Conservation (phyloP, 2,888 invertebrate genomes). For the Mycalesis mineus region DNA sequence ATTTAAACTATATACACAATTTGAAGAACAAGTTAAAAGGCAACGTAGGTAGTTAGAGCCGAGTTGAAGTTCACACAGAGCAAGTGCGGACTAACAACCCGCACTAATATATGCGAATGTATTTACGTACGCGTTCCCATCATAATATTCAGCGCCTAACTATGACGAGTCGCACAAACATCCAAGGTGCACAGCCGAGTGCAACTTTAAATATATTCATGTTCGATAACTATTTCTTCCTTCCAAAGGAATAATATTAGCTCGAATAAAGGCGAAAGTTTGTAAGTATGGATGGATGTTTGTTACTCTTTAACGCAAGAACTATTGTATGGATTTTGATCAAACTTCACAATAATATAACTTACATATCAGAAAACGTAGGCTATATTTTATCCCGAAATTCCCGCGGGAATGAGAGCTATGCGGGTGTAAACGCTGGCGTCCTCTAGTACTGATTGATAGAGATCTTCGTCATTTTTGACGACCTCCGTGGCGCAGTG, state of each 20-base stretch:
- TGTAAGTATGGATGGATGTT: no score
- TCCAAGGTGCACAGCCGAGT: slow-evolving; percentile 13
- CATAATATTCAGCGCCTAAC: slow-evolving; percentile 31
- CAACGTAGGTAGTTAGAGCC: not conserved
- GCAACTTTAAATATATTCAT: slow-evolving; percentile 25
- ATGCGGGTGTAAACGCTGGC: no score
- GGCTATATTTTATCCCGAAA: no score
- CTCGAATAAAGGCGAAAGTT: no score
- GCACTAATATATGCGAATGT: slow-evolving; percentile 49
- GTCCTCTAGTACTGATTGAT: no score
- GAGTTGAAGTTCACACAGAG: slow-evolving; percentile 17
- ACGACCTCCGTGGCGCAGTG: no score
- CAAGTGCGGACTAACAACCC: slow-evolving; percentile 30
- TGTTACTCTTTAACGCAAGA: no score
- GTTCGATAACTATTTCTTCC: slow-evolving; percentile 14
- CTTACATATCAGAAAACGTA: no score
- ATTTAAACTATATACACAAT: not conserved
- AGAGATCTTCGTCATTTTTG: no score
- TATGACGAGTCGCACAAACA: slow-evolving; percentile 21
- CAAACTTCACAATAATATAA: no score
- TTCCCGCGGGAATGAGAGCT: no score
- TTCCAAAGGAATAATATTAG: slow-evolving; percentile 1
- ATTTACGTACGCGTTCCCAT: slow-evolving; percentile 30
- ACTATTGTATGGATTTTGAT: no score
- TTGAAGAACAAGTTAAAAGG: not conserved